These are phyloP conservation scores for Drosophila elegans DNA, from an alignment of 1,140 invertebrate species.

Conservation along the genomic window DNA sequence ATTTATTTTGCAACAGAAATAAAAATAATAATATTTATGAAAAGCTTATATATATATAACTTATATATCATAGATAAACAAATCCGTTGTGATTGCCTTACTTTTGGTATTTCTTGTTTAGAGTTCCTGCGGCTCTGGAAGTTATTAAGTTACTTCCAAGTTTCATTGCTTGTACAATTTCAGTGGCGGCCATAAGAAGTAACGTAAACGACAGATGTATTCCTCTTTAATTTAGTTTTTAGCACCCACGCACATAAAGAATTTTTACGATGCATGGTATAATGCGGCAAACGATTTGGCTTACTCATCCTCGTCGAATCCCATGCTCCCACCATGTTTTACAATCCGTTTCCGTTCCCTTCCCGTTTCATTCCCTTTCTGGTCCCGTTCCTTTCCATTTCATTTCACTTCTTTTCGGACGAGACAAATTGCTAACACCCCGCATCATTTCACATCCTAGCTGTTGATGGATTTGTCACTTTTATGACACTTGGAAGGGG, in stretches of 20 bases:
- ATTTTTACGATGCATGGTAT: slow-evolving; percentile 44
- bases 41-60: no score
- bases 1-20: no score
- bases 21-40: no score
- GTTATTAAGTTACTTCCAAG: not conserved
- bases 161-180: not conserved
- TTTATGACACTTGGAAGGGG: slow-evolving; percentile 56
- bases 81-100: no score
- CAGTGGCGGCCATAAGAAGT: not conserved
- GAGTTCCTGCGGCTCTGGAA: no score
- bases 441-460: slow-evolving; percentile 68
- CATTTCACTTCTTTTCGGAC: slow-evolving; percentile 43
- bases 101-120: no score
- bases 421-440: slow-evolving; percentile 66
- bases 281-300: slow-evolving; percentile 42
- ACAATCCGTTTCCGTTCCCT: slow-evolving; percentile 17
- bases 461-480: slow-evolving; percentile 75
- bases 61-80: no score
- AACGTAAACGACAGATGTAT: not conserved
- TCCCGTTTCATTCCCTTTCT: not conserved
- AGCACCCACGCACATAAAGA: slow-evolving; percentile 17
- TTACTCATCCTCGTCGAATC: not conserved
- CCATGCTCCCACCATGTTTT: not conserved
- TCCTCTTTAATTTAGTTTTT: slow-evolving; percentile 42
- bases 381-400: slow-evolving; percentile 18